These are phyloP conservation scores for Tetramorium alpestre DNA, from an alignment of 1,140 invertebrate species.

Conservation along the genomic window DNA sequence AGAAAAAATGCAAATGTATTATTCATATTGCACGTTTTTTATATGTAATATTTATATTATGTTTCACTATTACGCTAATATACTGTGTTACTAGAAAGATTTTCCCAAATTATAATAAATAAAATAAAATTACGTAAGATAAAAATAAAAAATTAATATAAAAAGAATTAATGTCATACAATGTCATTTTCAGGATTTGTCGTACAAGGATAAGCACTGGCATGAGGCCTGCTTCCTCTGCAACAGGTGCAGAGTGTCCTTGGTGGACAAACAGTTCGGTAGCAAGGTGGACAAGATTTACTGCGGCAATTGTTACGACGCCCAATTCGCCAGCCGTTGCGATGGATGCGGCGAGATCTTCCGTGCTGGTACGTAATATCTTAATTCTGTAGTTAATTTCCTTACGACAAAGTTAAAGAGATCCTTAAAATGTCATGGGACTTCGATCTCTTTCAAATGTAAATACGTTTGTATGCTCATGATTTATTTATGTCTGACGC, in stretches of 20 bases:
- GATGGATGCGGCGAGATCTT: constrained; percentile 99
- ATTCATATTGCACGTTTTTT: too few relatives aligned
- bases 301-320: constrained; percentile 99
- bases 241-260: constrained; percentile 97
- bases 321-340: constrained; percentile 99
- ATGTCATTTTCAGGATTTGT: constrained; percentile 94
- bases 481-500: constrained; percentile 14
- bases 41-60: too few relatives aligned
- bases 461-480: not conserved
- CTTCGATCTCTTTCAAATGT: not conserved
- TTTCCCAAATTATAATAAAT: not conserved
- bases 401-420: not conserved
- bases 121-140: not conserved
- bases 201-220: constrained; percentile 99
- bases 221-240: constrained; percentile 99
- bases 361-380: constrained; percentile 94
- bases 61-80: too few relatives aligned
- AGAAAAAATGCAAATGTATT: too few relatives aligned
- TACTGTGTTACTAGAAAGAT: not conserved
- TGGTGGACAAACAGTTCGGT: constrained; percentile 99
- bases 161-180: not conserved
- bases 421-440: not conserved
- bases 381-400: not conserved
- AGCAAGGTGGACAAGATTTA: constrained; percentile 99
- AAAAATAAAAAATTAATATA: not conserved